Conservation (phyloP, 64 coral and sea anemone species). For the Actinia tenebrosa region DNA sequence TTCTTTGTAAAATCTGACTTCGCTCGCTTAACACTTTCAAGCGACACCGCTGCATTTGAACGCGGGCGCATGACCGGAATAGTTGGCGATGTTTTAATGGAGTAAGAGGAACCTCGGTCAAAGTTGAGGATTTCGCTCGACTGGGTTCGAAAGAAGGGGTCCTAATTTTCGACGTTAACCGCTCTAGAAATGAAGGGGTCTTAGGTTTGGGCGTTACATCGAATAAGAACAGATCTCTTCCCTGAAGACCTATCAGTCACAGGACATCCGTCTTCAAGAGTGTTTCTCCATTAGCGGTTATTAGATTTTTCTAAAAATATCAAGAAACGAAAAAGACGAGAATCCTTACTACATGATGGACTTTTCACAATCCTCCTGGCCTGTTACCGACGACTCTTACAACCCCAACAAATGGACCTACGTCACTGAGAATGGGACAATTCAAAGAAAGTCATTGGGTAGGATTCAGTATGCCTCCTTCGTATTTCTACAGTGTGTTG, state of each 20-base stretch:
- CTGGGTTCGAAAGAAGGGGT: too few relatives aligned
- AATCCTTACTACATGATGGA: background rate
- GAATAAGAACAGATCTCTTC: background rate
- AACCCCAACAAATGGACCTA: background rate
- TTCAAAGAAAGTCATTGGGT: background rate
- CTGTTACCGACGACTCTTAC: background rate
- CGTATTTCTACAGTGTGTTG: conserved; percentile 9
- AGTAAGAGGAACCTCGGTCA: too few relatives aligned
- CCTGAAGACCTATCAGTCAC: background rate
- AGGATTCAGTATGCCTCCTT: background rate
- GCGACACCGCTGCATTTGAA: too few relatives aligned
- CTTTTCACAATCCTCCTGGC: background rate
- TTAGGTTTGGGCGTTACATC: too few relatives aligned
- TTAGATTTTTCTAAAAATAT: background rate
- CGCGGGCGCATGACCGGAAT: too few relatives aligned
- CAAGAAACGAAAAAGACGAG: background rate
- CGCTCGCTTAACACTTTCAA: too few relatives aligned
- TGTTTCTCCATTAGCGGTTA: background rate
- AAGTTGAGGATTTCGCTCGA: too few relatives aligned
- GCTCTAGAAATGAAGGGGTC: too few relatives aligned
- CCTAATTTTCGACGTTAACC: too few relatives aligned
- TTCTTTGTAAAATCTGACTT: too few relatives aligned
- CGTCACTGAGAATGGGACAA: background rate
- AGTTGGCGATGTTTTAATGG: too few relatives aligned
- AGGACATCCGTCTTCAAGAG: background rate